phyloP scores from a whole-genome alignment of 1,140 invertebrate genomes.

The Charaxes varanes region DNA sequence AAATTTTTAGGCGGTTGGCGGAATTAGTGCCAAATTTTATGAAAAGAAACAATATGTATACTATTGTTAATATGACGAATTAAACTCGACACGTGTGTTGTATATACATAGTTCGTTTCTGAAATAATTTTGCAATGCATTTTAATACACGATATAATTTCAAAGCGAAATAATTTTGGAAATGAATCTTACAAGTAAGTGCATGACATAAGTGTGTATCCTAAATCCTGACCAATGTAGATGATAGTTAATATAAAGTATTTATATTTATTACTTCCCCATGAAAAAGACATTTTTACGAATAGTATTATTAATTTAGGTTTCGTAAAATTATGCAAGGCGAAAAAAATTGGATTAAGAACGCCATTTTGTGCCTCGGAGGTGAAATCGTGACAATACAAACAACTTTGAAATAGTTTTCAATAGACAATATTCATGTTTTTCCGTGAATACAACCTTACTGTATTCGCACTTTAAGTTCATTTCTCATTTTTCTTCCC shows the following conservation, averaged over 20 bases:
- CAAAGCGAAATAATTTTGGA: conserved; percentile 19
- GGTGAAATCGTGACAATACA: conserved; percentile 57
- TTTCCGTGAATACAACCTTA: no score
- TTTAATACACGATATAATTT: conserved; percentile 21
- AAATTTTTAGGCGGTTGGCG: conserved; percentile 29
- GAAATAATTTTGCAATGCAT: conserved; percentile 27
- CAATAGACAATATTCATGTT: no score
- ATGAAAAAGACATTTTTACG: conserved; percentile 72
- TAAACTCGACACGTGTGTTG: conserved; percentile 19
- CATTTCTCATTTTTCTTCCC: no score
- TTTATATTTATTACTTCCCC: conserved; percentile 71
- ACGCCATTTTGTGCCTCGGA: conserved; percentile 64
- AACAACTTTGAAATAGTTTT: conserved; percentile 37
- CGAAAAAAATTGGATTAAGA: conserved; percentile 61
- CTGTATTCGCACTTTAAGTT: no score
- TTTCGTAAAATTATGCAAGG: conserved; percentile 56
- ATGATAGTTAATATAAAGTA: conserved; percentile 58
- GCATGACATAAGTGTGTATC: conserved; percentile 60
- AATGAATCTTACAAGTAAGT: conserved; percentile 26
- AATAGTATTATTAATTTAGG: conserved; percentile 73
- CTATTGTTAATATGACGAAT: conserved; percentile 15
- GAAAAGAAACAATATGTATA: conserved; percentile 11
- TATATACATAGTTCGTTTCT: conserved; percentile 23
- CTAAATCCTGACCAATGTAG: conserved; percentile 68
- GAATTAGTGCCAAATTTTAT: conserved; percentile 32